phyloP scores from a whole-genome alignment of 30 jellyfish, hydroid and myxozoan genomes.

The Clytia hemisphaerica region DNA sequence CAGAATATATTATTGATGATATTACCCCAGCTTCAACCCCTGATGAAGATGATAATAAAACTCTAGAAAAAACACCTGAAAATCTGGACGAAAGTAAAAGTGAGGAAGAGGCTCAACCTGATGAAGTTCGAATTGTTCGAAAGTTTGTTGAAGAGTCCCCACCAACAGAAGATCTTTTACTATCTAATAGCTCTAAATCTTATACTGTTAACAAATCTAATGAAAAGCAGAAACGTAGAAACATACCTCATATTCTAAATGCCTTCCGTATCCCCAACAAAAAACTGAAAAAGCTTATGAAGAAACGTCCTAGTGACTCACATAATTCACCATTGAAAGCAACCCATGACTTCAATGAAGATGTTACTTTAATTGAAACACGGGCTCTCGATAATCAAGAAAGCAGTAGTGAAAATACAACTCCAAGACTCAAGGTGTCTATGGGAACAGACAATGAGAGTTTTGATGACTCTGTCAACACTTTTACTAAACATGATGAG shows the following conservation, averaged over 20 bases:
- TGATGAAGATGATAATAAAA: too few species aligned
- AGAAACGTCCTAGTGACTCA: constrained; percentile 42
- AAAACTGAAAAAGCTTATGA: constrained; percentile 46
- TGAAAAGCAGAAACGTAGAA: constrained; percentile 27
- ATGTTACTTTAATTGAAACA: too few species aligned
- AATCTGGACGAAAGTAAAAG: neutral
- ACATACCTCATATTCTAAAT: constrained; percentile 63
- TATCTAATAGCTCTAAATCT: constrained; percentile 30
- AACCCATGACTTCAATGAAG: too few species aligned
- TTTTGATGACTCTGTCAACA: constrained; percentile 45
- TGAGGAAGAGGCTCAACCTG: constrained; percentile 32
- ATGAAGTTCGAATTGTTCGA: neutral
- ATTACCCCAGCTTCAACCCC: neutral
- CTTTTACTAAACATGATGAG: constrained; percentile 23
- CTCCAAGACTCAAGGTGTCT: too few species aligned
- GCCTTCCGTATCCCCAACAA: constrained; percentile 72
- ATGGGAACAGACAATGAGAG: too few species aligned
- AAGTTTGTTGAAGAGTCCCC: constrained; percentile 40
- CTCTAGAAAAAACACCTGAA: too few species aligned
- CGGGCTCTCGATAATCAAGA: neutral
- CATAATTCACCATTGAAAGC: too few species aligned
- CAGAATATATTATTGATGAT: constrained; percentile 12
- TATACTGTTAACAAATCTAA: constrained; percentile 34
- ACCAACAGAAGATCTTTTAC: constrained; percentile 34
- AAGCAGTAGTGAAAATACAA: neutral